These are phyloP conservation scores for Sebastes diaconus DNA, from an alignment of 2,797 vertebrate species.

Conservation along the genomic window DNA sequence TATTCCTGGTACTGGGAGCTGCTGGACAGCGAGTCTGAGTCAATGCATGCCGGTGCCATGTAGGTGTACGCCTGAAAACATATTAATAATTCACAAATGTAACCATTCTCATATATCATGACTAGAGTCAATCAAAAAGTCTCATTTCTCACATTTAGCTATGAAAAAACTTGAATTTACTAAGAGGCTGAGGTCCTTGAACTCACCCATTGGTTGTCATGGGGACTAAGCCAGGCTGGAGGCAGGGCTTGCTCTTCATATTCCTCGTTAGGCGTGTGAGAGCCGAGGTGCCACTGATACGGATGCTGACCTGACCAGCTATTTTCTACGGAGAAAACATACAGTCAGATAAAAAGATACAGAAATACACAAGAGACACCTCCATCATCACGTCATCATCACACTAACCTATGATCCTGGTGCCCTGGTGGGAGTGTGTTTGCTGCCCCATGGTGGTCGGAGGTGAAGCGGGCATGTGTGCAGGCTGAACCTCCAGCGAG, in stretches of 20 bases:
- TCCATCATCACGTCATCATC: not conserved
- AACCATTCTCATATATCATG: not conserved
- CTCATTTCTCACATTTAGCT: not conserved
- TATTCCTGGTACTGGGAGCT: slow-evolving; percentile 82
- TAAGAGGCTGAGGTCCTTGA: not conserved
- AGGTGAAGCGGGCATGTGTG: slow-evolving; percentile 37
- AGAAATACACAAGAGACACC: not conserved
- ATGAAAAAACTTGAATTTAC: not conserved
- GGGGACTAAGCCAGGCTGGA: slow-evolving; percentile 59
- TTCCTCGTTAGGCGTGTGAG: slow-evolving; percentile 57
- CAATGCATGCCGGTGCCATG: slow-evolving; percentile 65
- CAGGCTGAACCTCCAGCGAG: slow-evolving; percentile 75
- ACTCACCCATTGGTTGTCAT: slow-evolving; percentile 76
- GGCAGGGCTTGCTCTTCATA: slow-evolving; percentile 56
- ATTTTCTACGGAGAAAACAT: slow-evolving; percentile 68
- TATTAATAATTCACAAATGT: not conserved
- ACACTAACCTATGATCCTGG: slow-evolving; percentile 72
- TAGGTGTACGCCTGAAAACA: slow-evolving; percentile 63
- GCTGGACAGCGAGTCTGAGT: slow-evolving; percentile 85
- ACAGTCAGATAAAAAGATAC: not conserved
- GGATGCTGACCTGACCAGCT: slow-evolving; percentile 79
- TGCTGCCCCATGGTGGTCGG: slow-evolving; percentile 46
- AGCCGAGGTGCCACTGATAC: slow-evolving; percentile 77
- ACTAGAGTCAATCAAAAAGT: not conserved
- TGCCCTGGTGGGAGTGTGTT: slow-evolving; percentile 45